These are phyloP conservation scores for Halyomorpha halys DNA, from an alignment of 1,140 invertebrate genomes.

Conservation along the genomic window DNA sequence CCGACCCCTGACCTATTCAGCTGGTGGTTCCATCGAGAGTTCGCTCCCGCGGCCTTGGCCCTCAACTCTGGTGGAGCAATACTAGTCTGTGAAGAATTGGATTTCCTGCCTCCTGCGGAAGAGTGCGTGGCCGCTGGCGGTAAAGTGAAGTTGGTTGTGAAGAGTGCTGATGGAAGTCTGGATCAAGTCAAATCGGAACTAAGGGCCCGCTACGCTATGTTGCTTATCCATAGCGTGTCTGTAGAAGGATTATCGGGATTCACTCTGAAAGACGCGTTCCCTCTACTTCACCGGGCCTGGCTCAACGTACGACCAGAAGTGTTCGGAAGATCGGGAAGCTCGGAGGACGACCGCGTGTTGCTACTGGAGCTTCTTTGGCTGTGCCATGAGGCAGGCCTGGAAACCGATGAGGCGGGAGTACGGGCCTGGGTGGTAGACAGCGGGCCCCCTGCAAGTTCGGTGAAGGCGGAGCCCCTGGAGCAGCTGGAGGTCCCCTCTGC, in stretches of 20 bases:
- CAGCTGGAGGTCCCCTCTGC: conserved; percentile 34
- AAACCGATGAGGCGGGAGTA: conserved; percentile 37
- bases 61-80: conserved; percentile 40
- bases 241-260: conserved; percentile 35
- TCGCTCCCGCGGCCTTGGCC: conserved; percentile 40
- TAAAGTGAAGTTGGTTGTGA: conserved; percentile 35
- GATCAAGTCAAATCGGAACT: conserved; percentile 39
- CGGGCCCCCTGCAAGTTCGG: conserved; percentile 18
- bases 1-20: conserved; percentile 41
- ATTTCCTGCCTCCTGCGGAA: conserved; percentile 36
- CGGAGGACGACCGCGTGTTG: conserved; percentile 34
- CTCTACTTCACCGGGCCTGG: conserved; percentile 42
- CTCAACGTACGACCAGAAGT: conserved; percentile 37
- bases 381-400: conserved; percentile 38
- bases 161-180: conserved; percentile 31
- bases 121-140: conserved; percentile 39
- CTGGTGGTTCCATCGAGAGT: conserved; percentile 45
- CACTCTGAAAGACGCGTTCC: conserved; percentile 42
- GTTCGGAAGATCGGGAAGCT: conserved; percentile 22
- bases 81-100: conserved; percentile 37
- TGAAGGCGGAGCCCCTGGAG: conserved; percentile 30
- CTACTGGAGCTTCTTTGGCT: conserved; percentile 37
- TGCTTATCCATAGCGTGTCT: conserved; percentile 33
- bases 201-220: conserved; percentile 36
- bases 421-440: conserved; percentile 35